phyloP scores from a whole-genome alignment of 2,113 vertebrate genomes.

The Platycercus adscitus region DNA sequence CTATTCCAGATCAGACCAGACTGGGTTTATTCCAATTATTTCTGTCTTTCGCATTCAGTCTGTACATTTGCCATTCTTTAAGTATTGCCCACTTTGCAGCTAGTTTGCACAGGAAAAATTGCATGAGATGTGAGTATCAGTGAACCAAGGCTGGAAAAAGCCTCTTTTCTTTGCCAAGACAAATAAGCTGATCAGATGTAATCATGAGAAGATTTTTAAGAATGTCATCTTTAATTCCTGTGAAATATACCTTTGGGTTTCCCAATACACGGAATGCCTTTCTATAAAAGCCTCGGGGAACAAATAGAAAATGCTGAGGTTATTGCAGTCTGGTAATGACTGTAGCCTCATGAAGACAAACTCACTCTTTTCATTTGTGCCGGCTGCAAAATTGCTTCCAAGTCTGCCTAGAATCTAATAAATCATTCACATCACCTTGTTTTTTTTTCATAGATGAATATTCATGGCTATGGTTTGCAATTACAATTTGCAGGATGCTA shows the following conservation, averaged over 20 bases:
- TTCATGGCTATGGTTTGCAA: conserved; percentile 9
- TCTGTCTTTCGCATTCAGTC: background rate
- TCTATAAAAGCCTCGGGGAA: background rate
- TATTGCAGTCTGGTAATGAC: background rate
- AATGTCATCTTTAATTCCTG: background rate
- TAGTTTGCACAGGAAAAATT: background rate
- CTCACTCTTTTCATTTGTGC: background rate
- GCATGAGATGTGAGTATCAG: accelerated
- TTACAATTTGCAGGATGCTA: background rate
- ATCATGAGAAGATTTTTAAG: background rate
- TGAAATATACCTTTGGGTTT: background rate
- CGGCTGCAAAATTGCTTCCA: background rate
- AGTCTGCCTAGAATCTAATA: background rate
- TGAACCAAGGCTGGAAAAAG: background rate
- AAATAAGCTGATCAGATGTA: background rate
- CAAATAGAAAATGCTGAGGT: background rate
- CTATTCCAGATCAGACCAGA: background rate
- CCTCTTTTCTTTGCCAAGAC: background rate
- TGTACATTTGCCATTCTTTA: background rate
- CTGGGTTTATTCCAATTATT: background rate
- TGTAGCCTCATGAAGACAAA: background rate
- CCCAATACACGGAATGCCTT: background rate
- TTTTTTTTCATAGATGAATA: background rate
- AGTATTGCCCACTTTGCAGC: background rate
- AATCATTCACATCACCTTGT: background rate